These are phyloP conservation scores for Holacanthella duospinosa DNA, from an alignment of 2,888 invertebrate species.

Conservation along the genomic window DNA sequence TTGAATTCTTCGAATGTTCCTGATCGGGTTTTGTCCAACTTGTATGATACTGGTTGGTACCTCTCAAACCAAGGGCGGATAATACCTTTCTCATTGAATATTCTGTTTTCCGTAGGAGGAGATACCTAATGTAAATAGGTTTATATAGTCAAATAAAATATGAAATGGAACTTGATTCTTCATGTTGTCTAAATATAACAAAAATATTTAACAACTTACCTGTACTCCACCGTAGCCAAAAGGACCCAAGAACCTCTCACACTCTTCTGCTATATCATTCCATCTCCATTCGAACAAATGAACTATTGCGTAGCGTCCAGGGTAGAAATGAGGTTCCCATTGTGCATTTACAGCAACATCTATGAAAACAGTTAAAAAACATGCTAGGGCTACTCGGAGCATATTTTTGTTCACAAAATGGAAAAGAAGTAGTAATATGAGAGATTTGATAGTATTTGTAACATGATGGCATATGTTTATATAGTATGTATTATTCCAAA, in stretches of 20 bases:
- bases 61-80: conserved; percentile 52
- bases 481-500: too few species aligned
- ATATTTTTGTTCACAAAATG: too few species aligned
- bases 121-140: conserved; percentile 43
- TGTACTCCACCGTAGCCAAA: conserved; percentile 19
- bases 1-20: conserved; percentile 61
- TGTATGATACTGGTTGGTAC: conserved; percentile 77
- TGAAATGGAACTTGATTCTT: too few species aligned
- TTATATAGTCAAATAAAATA: too few species aligned
- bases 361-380: too few species aligned
- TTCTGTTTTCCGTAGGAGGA: conserved; percentile 50
- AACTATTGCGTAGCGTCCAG: conserved; percentile 12
- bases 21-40: conserved; percentile 57
- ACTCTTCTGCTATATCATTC: conserved; percentile 18
- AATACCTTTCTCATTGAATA: conserved; percentile 31
- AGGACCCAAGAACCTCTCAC: conserved; percentile 18
- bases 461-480: too few species aligned
- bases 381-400: too few species aligned
- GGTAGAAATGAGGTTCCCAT: conserved; percentile 14
- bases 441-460: too few species aligned
- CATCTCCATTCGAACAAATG: conserved; percentile 23
- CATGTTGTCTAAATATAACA: too few species aligned
- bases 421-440: too few species aligned
- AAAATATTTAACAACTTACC: too few species aligned
- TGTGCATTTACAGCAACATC: conserved; percentile 7